Conservation (phyloP, 1,140 invertebrate genomes). For the Diorhabda sublineata region DNA sequence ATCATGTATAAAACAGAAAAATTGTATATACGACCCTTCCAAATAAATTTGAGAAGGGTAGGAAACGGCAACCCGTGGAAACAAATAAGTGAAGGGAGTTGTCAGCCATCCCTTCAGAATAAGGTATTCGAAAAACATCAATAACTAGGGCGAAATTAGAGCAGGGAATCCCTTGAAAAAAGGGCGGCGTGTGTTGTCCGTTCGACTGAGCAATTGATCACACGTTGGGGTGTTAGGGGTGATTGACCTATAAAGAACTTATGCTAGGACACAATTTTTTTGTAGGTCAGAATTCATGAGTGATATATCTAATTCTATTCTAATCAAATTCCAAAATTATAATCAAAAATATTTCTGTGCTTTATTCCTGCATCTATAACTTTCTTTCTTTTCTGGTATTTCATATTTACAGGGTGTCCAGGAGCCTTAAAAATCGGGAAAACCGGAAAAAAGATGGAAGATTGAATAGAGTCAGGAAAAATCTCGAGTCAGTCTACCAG, state of each 20-base stretch:
- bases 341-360: no score
- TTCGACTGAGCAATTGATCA: background rate
- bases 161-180: conserved; percentile 1
- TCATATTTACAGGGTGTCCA: no score
- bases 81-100: conserved; percentile 2
- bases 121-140: background rate
- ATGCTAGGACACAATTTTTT: background rate
- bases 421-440: no score
- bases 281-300: background rate
- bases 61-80: background rate
- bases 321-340: no score
- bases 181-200: background rate
- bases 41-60: background rate
- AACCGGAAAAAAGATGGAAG: no score
- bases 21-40: background rate
- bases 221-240: background rate
- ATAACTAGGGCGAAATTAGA: conserved; percentile 2
- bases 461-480: no score
- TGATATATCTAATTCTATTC: no score
- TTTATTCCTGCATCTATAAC: no score
- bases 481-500: no score
- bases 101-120: background rate
- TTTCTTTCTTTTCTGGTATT: no score
- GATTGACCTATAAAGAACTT: background rate
- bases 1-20: background rate